These are phyloP conservation scores for Styela clava DNA, from an alignment of 23 tunicate genomes.

Conservation along the genomic window DNA sequence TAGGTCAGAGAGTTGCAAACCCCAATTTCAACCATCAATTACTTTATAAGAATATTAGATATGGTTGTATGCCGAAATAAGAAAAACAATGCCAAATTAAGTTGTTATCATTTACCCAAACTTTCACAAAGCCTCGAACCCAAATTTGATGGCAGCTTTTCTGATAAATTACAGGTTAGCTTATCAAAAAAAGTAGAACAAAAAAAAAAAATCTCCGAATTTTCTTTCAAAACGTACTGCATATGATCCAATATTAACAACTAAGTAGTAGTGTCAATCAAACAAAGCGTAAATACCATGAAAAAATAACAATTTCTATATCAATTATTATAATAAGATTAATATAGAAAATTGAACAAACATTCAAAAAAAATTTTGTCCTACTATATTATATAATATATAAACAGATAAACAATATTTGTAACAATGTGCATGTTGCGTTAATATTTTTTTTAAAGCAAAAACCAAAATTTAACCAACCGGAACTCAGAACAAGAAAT, in stretches of 20 bases:
- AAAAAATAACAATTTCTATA: not conserved
- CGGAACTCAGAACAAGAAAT: not conserved
- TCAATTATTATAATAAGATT: too few relatives aligned
- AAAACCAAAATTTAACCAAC: not conserved
- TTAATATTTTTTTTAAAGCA: not conserved
- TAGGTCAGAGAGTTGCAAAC: too few relatives aligned
- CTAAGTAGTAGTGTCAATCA: not conserved
- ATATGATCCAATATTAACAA: constrained; percentile 18
- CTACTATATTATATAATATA: not conserved
- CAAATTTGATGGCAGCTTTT: too few relatives aligned
- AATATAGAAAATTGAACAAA: not conserved
- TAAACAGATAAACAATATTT: not conserved
- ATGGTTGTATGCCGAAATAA: too few relatives aligned
- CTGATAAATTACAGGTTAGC: too few relatives aligned
- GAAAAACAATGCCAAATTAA: too few relatives aligned
- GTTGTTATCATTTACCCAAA: too few relatives aligned
- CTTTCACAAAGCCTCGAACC: too few relatives aligned
- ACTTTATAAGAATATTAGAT: too few relatives aligned
- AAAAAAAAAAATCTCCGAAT: not conserved
- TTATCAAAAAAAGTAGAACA: not conserved
- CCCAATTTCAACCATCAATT: too few relatives aligned
- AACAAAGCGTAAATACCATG: not conserved
- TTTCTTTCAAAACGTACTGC: constrained; percentile 11
- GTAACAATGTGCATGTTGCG: not conserved
- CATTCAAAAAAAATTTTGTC: not conserved